These are phyloP conservation scores for Drosophila ustulata DNA, from an alignment of 2,888 invertebrate genomes.

Conservation along the genomic window DNA sequence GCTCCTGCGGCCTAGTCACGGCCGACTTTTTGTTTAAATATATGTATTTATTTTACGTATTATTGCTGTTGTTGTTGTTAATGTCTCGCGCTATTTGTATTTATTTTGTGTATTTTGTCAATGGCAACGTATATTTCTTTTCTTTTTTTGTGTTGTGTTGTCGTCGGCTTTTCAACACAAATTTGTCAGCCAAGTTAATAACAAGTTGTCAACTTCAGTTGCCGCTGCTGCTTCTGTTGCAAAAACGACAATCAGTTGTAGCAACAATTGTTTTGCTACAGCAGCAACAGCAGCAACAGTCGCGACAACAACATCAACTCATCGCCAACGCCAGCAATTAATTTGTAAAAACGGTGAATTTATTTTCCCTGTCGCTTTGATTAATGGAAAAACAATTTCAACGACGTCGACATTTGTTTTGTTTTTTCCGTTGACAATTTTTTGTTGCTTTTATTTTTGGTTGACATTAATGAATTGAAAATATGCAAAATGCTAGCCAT, in stretches of 20 bases:
- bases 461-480: conserved; percentile 58
- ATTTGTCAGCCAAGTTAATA: conserved; percentile 69
- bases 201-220: conserved; percentile 53
- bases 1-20: conserved; percentile 60
- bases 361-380: conserved; percentile 69
- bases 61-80: conserved; percentile 38
- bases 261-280: conserved; percentile 65
- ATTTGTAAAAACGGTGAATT: conserved; percentile 55
- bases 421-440: conserved; percentile 45
- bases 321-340: conserved; percentile 52
- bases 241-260: conserved; percentile 64
- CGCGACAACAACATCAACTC: conserved; percentile 26
- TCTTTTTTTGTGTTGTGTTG: not conserved
- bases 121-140: conserved; percentile 34
- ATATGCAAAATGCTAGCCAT: conserved; percentile 65
- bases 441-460: conserved; percentile 8
- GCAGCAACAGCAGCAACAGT: conserved; percentile 36
- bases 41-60: conserved; percentile 57
- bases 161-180: conserved; percentile 47
- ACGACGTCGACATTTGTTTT: conserved; percentile 27
- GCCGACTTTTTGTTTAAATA: conserved; percentile 64
- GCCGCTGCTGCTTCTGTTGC: conserved; percentile 36
- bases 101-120: conserved; percentile 57
- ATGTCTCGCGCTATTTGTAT: conserved; percentile 57
- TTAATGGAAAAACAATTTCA: conserved; percentile 74